Base-by-base conservation (phyloP, 2,888 invertebrate genomes). In the Tetramorium bicarinatum region DNA sequence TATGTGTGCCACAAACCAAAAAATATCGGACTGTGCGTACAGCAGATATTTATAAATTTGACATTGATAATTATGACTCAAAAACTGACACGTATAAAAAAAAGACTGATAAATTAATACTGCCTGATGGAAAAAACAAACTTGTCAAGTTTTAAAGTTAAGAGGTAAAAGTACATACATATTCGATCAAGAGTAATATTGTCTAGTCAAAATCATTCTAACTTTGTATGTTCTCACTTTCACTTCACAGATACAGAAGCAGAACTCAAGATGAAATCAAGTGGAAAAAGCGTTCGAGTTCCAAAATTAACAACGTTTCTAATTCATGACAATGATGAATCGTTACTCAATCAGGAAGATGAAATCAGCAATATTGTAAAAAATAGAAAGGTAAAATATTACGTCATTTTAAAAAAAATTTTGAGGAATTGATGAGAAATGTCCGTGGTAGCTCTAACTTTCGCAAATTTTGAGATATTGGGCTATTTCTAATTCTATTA, bases 61-160 rank as follows among this genome's bases (percentile, higher is more conserved):
- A 47, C 18, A 15, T 47, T 47, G 47, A 47, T 6, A 47, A 18
- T 47, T 47, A 47, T 47, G 47, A 47, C 18, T 47, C 6, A 47
- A 47, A 54, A 54, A 54, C 54, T 54, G 54, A 54, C 21, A 54
- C 54, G 3, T 54, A 54, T 54, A 54, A 54, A 54, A 54, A 54
- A 54, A 54, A 18, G 1, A 11, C 21, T 54, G 54, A 21, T 54
- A 54, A 54, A 54, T 54, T 54, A 54, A 54, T 54, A 21, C 54
- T 54, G 21, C 54, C 21, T 54, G 54, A 54, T 54, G 54, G 54
- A 54, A 54, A 54, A 54, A 54, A 54, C 21, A 21, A 54, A 54
- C 21, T 54, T 54, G 54, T 54, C 54, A 54, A 54, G 54, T 54
- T 54, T 54, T 54, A 54, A 54, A 54, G 54, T 21, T 54, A 54